These are phyloP conservation scores for Temnothorax unifasciatus DNA, from an alignment of 2,888 invertebrate species.

Conservation along the genomic window DNA sequence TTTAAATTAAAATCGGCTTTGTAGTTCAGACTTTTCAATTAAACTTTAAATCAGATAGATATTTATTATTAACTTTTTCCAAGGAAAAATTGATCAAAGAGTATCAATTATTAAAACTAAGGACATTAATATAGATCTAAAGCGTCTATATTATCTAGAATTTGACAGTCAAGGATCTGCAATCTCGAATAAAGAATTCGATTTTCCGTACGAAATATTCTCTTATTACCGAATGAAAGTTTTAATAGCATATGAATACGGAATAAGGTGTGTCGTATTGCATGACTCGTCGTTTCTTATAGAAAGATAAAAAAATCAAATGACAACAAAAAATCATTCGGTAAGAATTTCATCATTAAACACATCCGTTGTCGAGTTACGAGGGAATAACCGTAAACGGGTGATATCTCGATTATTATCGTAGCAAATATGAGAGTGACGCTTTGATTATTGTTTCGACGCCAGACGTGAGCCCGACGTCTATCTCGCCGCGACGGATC, in stretches of 20 bases:
- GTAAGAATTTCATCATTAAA: not conserved
- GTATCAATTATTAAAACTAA: conserved; percentile 18
- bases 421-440: conserved; percentile 33
- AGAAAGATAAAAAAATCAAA: not conserved
- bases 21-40: not conserved
- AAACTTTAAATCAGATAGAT: not conserved
- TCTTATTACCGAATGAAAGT: not conserved
- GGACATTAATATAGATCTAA: not conserved
- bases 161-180: not conserved
- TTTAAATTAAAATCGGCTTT: not conserved
- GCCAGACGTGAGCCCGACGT: conserved; percentile 7
- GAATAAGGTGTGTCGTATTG: not conserved
- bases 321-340: not conserved
- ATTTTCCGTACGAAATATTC: not conserved
- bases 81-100: not conserved
- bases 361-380: not conserved
- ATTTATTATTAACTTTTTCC: not conserved
- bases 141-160: not conserved
- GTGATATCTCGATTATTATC: conserved; percentile 50
- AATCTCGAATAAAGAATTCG: not conserved
- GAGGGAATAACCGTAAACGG: conserved; percentile 5
- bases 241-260: not conserved
- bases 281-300: too few relatives aligned
- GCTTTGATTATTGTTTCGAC: conserved; percentile 47
- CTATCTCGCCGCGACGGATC: conserved; percentile 30